Conservation (phyloP, 2,797 vertebrate species). For the Oceanodroma leucorhoa region DNA sequence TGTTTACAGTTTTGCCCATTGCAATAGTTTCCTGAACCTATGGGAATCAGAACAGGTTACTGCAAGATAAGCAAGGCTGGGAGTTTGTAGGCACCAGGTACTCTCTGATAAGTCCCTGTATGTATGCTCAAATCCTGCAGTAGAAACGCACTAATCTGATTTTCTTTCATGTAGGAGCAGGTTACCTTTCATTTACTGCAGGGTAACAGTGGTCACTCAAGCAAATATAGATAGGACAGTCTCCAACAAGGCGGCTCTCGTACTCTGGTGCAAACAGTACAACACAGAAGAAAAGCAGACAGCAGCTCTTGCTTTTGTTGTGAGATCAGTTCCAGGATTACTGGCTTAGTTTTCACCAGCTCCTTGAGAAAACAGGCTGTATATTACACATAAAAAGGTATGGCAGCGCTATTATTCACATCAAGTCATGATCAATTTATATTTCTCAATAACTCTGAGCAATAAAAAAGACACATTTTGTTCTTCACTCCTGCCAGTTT, state of each 20-base stretch:
- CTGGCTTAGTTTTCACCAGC: background rate
- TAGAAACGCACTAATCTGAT: background rate
- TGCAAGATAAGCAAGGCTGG: background rate
- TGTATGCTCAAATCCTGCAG: background rate
- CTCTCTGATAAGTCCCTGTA: background rate
- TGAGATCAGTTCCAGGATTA: background rate
- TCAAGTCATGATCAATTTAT: background rate
- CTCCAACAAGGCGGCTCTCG: background rate
- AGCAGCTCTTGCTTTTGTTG: background rate
- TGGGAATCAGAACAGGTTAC: background rate
- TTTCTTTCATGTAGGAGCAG: background rate
- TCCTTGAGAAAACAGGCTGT: background rate
- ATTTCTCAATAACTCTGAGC: background rate
- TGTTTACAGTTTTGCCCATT: background rate
- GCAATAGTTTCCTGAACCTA: background rate
- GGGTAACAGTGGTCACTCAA: background rate
- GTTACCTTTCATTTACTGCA: background rate
- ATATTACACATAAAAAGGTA: background rate
- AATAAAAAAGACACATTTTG: background rate
- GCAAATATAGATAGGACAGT: background rate
- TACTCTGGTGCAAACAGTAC: background rate
- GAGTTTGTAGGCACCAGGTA: background rate
- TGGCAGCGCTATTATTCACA: background rate
- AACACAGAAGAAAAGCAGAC: background rate
- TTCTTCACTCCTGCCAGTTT: background rate